Percentiles rank a stretch among this genome's conserved stretches.
Conservation (phyloP, 1,140 invertebrate species). For the Sinonovacula constricta region DNA sequence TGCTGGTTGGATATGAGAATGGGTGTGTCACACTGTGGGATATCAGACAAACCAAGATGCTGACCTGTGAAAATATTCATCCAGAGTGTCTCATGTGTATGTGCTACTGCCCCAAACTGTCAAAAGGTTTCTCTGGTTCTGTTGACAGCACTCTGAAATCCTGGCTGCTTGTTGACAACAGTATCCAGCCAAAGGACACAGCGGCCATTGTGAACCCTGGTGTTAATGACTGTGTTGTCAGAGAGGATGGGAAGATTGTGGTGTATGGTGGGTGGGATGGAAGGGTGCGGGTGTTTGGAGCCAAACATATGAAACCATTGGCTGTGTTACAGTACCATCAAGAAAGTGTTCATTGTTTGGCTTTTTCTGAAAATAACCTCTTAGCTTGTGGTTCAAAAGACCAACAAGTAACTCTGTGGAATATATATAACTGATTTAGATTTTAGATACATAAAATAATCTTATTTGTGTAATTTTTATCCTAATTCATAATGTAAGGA, state of each 20-base stretch:
- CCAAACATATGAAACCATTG: conserved; percentile 86
- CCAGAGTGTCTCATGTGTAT: conserved; percentile 66
- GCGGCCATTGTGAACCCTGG: conserved; percentile 62
- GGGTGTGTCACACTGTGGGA: conserved; percentile 68
- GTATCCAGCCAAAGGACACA: conserved; percentile 2
- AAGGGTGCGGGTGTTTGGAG: conserved; percentile 87
- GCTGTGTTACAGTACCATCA: conserved; percentile 83
- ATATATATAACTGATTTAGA: conserved; percentile 68
- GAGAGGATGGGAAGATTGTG: conserved; percentile 87
- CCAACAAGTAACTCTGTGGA: conserved; percentile 67
- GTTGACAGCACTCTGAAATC: conserved; percentile 49
- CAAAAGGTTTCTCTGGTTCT: conserved; percentile 62
- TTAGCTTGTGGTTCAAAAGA: conserved; percentile 71
- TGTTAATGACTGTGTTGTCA: conserved; percentile 82
- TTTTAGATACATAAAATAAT: no score
- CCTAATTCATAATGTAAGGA: no score
- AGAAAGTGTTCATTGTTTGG: conserved; percentile 64
- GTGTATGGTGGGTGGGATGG: conserved; percentile 88
- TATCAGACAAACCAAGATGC: conserved; percentile 40
- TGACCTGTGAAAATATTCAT: conserved; percentile 43
- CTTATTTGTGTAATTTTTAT: no score
- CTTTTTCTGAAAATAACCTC: conserved; percentile 61
- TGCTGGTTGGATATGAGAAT: conserved; percentile 70
- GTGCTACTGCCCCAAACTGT: conserved; percentile 42
- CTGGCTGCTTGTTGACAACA: conserved; percentile 49